phyloP scores from a whole-genome alignment of 2,113 vertebrate species.

The Egretta garzetta region DNA sequence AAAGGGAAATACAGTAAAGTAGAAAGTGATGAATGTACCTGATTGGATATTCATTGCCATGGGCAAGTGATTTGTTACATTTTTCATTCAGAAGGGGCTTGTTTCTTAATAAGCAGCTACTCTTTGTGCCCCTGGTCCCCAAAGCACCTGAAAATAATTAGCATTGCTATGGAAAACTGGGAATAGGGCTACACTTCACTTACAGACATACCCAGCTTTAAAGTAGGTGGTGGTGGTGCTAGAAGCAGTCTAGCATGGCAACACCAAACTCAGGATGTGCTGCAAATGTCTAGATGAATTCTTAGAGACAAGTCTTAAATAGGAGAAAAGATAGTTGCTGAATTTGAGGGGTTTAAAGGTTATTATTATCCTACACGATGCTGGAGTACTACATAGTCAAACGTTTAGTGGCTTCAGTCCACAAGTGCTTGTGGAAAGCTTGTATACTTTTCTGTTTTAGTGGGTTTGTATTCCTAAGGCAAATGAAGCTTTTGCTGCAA shows the following conservation, averaged over 20 bases:
- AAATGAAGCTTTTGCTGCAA: neutral
- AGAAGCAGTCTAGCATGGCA: neutral
- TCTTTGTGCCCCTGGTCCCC: neutral
- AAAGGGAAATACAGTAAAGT: neutral
- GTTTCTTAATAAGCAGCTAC: neutral
- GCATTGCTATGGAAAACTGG: neutral
- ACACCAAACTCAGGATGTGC: neutral
- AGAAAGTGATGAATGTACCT: neutral
- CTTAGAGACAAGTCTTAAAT: neutral
- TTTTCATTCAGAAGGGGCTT: neutral
- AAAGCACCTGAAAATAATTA: neutral
- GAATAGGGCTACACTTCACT: neutral
- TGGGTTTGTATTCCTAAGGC: neutral
- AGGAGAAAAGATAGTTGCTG: neutral
- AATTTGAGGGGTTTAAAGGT: neutral
- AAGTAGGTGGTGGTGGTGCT: neutral
- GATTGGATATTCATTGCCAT: neutral
- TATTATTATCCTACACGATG: accelerated
- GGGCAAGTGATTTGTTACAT: neutral
- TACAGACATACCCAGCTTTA: neutral
- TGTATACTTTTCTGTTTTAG: neutral
- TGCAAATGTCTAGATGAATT: neutral
- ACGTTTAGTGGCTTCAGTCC: neutral
- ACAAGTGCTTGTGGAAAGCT: neutral
- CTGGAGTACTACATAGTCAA: neutral